Evolutionary conservation across 2,888 invertebrate species (phyloP).

Genomic region (Papilio demoleus): DNA sequence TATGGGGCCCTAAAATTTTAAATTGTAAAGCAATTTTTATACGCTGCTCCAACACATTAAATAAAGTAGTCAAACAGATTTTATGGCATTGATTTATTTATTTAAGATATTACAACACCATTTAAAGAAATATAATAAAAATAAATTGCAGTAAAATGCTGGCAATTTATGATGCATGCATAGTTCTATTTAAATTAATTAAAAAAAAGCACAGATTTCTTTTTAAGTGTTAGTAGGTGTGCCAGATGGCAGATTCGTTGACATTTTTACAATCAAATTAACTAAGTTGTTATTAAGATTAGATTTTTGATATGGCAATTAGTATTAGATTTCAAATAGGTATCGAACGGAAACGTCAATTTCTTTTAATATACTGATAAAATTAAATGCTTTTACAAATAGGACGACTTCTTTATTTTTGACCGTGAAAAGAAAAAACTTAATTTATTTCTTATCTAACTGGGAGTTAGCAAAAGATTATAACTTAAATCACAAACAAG

Average conservation of each 20-base stretch:
- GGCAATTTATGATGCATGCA: not conserved
- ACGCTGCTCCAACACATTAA: not conserved
- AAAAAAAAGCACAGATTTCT: too few relatives aligned
- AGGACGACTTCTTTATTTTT: not conserved
- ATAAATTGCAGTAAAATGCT: not conserved
- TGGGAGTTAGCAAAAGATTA: too few relatives aligned
- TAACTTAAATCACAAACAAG: too few relatives aligned
- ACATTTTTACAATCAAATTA: not conserved
- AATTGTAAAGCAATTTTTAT: conserved; percentile 4
- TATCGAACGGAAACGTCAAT: not conserved
- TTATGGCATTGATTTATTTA: not conserved
- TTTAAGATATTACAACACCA: not conserved
- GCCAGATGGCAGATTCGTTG: not conserved
- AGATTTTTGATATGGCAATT: not conserved
- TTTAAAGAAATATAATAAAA: not conserved
- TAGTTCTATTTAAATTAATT: too few relatives aligned
- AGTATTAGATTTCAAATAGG: not conserved
- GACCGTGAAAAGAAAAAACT: not conserved
- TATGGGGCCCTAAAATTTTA: not conserved
- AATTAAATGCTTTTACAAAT: not conserved
- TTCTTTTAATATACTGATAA: not conserved
- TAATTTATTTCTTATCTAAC: too few relatives aligned
- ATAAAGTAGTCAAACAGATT: conserved; percentile 1
- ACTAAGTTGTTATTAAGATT: not conserved
- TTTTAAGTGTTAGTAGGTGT: too few relatives aligned